Evolutionary conservation across 2,888 invertebrate genomes (phyloP), one percentile per base, ranked within the genome.

Genomic region (Elegia similella): DNA sequence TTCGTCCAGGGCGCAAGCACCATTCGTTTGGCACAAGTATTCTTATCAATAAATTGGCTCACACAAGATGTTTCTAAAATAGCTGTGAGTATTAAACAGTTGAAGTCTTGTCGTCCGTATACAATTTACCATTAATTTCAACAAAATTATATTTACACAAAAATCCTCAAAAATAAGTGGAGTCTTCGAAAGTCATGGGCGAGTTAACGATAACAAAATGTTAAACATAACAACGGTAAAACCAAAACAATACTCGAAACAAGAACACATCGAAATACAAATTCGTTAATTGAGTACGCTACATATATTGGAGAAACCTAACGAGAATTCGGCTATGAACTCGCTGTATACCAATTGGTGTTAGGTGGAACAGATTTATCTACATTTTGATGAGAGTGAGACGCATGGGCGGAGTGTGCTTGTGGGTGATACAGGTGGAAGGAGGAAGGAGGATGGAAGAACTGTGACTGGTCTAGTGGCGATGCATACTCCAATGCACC

Each of bases 401-500:
- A 76, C n/a, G 87, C 72, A 57, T 90, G 90, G 16, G 88, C 83
- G 0, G 86, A 68, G 61, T 90, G 89, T 52, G 90, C 84, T 66
- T 91, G 91, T 12, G 96, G 95, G 80, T 98, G 98, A 83, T 98
- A 98, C 44, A 98, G 92, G 86, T 98, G 98, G 83, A 98, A 98
- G 53, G 97, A 96, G 16, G 96, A 95, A 50, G 90, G 88, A 38
- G 91, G 91, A 78, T 96, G 95, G 89, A 97, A 97, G 83, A 97
- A 97, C 82, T 97, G 97, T 7, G 96, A 94, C 84, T 97, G 97
- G 77, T 96, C 96, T 63, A 94, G 85, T 29, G 94, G 86, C 66
- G 95, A 94, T 1, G 95, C 93, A 58, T 95, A 94, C 59, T 94
- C 93, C 53, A 95, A 92, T 10, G 95, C 93, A 17, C 95, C 94